Base-by-base conservation (phyloP, 1,140 invertebrate species). In the Drosophila carrolli region DNA sequence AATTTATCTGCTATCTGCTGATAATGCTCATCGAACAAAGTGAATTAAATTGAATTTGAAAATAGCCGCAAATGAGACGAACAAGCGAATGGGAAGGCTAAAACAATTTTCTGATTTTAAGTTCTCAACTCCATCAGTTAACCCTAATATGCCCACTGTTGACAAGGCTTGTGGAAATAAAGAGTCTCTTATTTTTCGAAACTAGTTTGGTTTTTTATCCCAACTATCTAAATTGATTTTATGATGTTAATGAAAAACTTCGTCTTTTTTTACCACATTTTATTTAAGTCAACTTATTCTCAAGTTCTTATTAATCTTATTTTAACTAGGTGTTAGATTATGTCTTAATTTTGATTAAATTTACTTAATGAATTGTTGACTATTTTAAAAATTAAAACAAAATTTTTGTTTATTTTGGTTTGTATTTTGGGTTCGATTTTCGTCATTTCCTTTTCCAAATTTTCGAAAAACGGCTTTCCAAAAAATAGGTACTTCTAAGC, bases 21-120 rank as follows among this genome's bases (percentile, higher is more conserved):
- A 91, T 91, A 91, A 91, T 91, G 90, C 90, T 91, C 90, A 91
- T 79, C 90, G 90, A 91, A 91, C 90, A 91, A 91, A 91, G 90
- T 91, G 90, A 91, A 91, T 91, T 91, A 90, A 91, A 91, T 91
- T 91, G 86, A 88, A 85, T 81, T 79, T 76, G 81, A 78, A 86
- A 90, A 79, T 88, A 86, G 57, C 74, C 74, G 63, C 75, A 62
- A 61, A 77, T 67, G 57, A 59, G 68, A 66, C 37, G 41, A 51
- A 54, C 50, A 35, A 61, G 44, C 29, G 29, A 48, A 41, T 46
- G 67, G 70, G 29, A 51, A 29, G 37, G 38, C 44, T 48, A 19
- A 40, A 43, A 70, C 43, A 56, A 47, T 56, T 47, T 10, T n/a
- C 35, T 5, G 14, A 16, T 35, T 37, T 37, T n/a, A n/a, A 14